Conservation (phyloP, 2,888 invertebrate genomes). For the Dexiosoma caninum region DNA sequence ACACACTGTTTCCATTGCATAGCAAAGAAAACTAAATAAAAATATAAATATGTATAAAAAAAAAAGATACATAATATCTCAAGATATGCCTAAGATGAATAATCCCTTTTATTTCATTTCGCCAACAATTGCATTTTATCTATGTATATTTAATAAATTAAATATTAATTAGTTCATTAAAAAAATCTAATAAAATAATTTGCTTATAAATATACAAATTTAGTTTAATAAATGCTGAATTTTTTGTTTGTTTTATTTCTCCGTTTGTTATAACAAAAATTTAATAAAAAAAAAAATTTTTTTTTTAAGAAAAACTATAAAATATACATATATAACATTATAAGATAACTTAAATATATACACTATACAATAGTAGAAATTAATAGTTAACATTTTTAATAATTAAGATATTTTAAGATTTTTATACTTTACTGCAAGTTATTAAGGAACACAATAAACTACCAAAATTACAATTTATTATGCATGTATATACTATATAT, state of each 20-base stretch:
- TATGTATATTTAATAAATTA: neutral
- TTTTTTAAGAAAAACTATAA: neutral
- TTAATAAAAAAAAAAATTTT: constrained; percentile 21
- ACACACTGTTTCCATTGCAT: neutral
- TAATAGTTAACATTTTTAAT: constrained; percentile 50
- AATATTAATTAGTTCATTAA: neutral
- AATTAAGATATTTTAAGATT: constrained; percentile 18
- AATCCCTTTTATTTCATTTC: neutral
- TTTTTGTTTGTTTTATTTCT: constrained; percentile 10
- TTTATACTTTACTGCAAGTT: constrained; percentile 39
- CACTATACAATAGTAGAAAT: constrained; percentile 61
- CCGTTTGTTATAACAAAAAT: constrained; percentile 27
- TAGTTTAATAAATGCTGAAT: constrained; percentile 54
- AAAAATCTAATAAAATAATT: neutral
- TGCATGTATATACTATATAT: constrained; percentile 17
- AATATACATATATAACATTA: constrained; percentile 14
- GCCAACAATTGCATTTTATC: neutral
- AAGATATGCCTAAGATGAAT: neutral
- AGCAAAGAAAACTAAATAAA: neutral
- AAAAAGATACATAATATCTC: too few relatives aligned
- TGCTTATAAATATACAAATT: neutral
- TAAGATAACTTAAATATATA: constrained; percentile 58
- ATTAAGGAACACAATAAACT: constrained; percentile 62
- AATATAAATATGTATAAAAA: neutral
- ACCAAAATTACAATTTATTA: constrained; percentile 54